Percentiles rank a stretch among this genome's conserved stretches.
phyloP scores from a whole-genome alignment of 2,888 invertebrate genomes.

The Ecliptopera silaceata region DNA sequence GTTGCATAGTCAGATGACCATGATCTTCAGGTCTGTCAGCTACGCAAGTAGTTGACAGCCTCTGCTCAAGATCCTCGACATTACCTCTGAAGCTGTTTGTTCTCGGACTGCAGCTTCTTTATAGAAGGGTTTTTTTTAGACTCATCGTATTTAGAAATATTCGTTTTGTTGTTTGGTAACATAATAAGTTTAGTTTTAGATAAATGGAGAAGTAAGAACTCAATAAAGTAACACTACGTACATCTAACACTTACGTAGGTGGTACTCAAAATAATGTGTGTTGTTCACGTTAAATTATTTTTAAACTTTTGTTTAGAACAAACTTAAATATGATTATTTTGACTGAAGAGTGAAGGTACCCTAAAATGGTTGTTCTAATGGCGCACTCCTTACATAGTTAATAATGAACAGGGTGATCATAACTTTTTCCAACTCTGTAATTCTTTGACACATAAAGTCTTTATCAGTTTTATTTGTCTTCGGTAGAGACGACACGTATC shows the following conservation, averaged over 20 bases:
- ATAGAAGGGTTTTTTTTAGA: too few relatives aligned
- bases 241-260: not conserved
- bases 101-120: too few relatives aligned
- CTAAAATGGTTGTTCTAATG: not conserved
- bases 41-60: too few relatives aligned
- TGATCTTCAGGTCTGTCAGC: too few relatives aligned
- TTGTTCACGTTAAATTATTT: not conserved
- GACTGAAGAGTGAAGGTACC: too few relatives aligned
- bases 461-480: constrained; percentile 23
- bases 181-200: constrained; percentile 24
- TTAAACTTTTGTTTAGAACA: too few relatives aligned
- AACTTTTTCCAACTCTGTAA: constrained; percentile 23
- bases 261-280: not conserved
- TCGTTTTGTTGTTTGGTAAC: constrained; percentile 20
- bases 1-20: too few relatives aligned
- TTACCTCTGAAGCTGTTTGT: too few relatives aligned
- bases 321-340: too few relatives aligned
- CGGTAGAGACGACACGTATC: constrained; percentile 6
- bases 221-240: constrained; percentile 12
- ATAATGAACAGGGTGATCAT: constrained; percentile 17
- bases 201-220: constrained; percentile 21
- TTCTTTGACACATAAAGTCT: constrained; percentile 18
- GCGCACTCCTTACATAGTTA: not conserved
- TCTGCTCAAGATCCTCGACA: too few relatives aligned
- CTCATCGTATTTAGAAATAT: too few relatives aligned